Evolutionary conservation across 2,888 invertebrate species (phyloP), one percentile per base, ranked within the genome.

Genomic region (Subacronicta megacephala): DNA sequence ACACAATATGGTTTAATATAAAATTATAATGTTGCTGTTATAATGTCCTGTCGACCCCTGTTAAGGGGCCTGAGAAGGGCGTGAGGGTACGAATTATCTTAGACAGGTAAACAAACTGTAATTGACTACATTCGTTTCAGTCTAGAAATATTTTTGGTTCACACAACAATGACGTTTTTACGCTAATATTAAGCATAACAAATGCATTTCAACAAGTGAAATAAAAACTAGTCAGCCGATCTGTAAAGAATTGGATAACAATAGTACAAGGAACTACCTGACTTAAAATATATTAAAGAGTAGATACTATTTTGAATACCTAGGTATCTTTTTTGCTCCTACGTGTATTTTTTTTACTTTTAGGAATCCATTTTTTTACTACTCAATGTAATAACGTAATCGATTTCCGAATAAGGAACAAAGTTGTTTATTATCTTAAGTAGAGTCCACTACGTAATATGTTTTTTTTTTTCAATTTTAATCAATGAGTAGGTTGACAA

Each of bases 221-320:
- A 17, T 53, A 59, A 72, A 63, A 73, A 67, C 40, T 23, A 20
- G n/a, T 23, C 33, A 43, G 35, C 40, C 23, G 29, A 23, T 42
- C 35, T 49, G 46, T 15, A 46, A 35, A 20, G 17, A 56, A 57
- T 57, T 49, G 29, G 17, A 70, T 50, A 54, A 72, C 46, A 70
- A 70, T 63, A 23, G 51, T 12, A 33, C 45, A 26, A 38, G 58
- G 58, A 66, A 73, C 53, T 53, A 20, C 31, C 51, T 42, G 35
- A 45, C 51, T 58, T 26, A 31, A 58, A 29, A 37, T 35, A 49
- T 52, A 61, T 50, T 52, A 63, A 47, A 52, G 54, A 71, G 56
- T 50, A n/a, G n/a, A n/a, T n/a, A 45, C 49, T 45, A 64, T 64
- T 61, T 68, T 51, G 12, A 59, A 60, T 60, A 53, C 50, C 38